Conservation (phyloP, 1,140 invertebrate genomes). For the Papilio aristodemus region DNA sequence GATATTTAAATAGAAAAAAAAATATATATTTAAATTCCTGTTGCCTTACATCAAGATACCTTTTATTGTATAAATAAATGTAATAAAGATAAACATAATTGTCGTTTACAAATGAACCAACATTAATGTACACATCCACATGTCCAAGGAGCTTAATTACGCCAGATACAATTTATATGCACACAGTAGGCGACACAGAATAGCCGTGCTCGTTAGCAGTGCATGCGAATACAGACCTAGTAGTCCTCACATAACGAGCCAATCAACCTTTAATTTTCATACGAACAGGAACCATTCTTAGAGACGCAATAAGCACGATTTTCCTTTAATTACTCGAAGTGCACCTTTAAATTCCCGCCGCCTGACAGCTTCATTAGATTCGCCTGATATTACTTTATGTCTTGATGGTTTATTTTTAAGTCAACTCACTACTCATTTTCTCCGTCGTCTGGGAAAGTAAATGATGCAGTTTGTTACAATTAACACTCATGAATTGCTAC, state of each 20-base stretch:
- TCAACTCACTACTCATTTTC: conserved; percentile 11
- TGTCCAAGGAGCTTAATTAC: conserved; percentile 33
- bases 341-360: conserved; percentile 47
- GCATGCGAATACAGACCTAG: conserved; percentile 30
- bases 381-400: conserved; percentile 31
- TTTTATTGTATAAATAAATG: not conserved
- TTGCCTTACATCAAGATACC: no score
- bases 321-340: conserved; percentile 48
- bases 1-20: no score
- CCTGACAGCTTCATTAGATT: conserved; percentile 38
- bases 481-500: not conserved
- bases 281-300: conserved; percentile 35
- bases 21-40: no score
- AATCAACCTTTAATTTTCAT: conserved; percentile 51
- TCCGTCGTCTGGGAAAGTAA: not conserved
- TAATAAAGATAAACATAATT: conserved; percentile 5
- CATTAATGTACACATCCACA: conserved; percentile 32
- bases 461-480: not conserved
- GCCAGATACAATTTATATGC: conserved; percentile 31
- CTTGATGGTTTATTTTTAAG: conserved; percentile 22
- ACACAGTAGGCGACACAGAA: conserved; percentile 28
- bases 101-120: conserved; percentile 30
- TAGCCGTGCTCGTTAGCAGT: conserved; percentile 27
- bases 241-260: conserved; percentile 26
- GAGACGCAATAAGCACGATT: conserved; percentile 28